Conservation (phyloP, 2,888 invertebrate genomes). For the Drosophila nr. medialis region DNA sequence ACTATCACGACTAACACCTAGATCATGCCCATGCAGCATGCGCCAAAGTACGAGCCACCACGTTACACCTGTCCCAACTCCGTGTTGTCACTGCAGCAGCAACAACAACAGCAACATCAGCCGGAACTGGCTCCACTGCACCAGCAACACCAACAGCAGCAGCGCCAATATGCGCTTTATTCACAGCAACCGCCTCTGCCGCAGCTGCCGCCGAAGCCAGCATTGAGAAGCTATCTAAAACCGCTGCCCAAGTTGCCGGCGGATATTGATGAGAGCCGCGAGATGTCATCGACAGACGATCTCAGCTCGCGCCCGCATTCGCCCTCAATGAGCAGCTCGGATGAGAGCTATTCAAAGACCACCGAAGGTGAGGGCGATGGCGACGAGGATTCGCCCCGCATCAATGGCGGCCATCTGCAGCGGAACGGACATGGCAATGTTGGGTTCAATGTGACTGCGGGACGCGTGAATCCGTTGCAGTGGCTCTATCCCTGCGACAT, state of each 20-base stretch:
- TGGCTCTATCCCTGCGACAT: conserved; percentile 88
- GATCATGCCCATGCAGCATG: conserved; percentile 84
- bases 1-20: conserved; percentile 58
- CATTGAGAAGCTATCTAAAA: conserved; percentile 85
- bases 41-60: conserved; percentile 84
- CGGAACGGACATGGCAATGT: conserved; percentile 49
- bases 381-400: conserved; percentile 83
- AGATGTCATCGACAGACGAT: conserved; percentile 91
- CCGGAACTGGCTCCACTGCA: conserved; percentile 44
- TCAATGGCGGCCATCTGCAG: conserved; percentile 72
- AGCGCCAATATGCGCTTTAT: conserved; percentile 79
- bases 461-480: conserved; percentile 85
- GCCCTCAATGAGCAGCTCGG: conserved; percentile 93
- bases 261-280: conserved; percentile 84
- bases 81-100: conserved; percentile 81
- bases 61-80: conserved; percentile 84
- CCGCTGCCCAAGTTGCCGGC: conserved; percentile 87
- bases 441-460: conserved; percentile 40
- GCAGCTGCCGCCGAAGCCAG: conserved; percentile 85
- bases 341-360: conserved; percentile 93
- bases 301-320: conserved; percentile 92
- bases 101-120: conserved; percentile 67
- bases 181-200: conserved; percentile 78
- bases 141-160: conserved; percentile 59
- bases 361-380: conserved; percentile 89